phyloP scores from a whole-genome alignment of 2,888 invertebrate species.

The Lordiphosa fenestrarum region DNA sequence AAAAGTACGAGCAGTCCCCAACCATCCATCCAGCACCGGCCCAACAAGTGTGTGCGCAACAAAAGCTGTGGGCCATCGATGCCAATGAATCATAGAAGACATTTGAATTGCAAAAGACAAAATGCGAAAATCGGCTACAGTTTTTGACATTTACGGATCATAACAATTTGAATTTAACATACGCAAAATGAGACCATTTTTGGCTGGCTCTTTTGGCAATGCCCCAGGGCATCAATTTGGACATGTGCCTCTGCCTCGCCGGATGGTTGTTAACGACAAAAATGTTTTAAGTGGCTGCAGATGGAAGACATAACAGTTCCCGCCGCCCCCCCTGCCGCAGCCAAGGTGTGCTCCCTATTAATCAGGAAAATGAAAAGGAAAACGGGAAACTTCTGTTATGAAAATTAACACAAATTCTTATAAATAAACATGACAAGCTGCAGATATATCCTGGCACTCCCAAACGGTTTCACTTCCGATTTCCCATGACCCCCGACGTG shows the following conservation, averaged over 20 bases:
- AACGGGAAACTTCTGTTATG: slow-evolving; percentile 53
- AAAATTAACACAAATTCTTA: slow-evolving; percentile 66
- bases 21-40: slow-evolving; percentile 9
- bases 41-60: slow-evolving; percentile 4
- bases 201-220: slow-evolving; percentile 48
- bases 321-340: slow-evolving; percentile 4
- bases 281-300: slow-evolving; percentile 64
- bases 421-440: slow-evolving; percentile 43
- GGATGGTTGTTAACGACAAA: slow-evolving; percentile 37
- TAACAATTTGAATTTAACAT: slow-evolving; percentile 77
- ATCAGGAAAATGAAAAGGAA: slow-evolving; percentile 41
- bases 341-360: slow-evolving; percentile 71
- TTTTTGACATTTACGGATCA: slow-evolving; percentile 80
- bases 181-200: slow-evolving; percentile 72
- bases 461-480: slow-evolving; percentile 72
- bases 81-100: slow-evolving; percentile 32
- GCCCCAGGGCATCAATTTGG: slow-evolving; percentile 80
- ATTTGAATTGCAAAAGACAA: slow-evolving; percentile 47
- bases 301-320: slow-evolving; percentile 6
- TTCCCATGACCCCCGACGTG: slow-evolving; percentile 65
- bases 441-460: slow-evolving; percentile 53
- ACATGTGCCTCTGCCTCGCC: slow-evolving; percentile 66
- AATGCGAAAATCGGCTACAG: slow-evolving; percentile 29
- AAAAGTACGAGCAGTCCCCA: slow-evolving; percentile 17
- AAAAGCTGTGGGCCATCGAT: neutral